A percentile compares a stretch with the other conserved stretches of the same genome.
phyloP scores from a whole-genome alignment of 2,113 vertebrate species.

The Alethe castanea region DNA sequence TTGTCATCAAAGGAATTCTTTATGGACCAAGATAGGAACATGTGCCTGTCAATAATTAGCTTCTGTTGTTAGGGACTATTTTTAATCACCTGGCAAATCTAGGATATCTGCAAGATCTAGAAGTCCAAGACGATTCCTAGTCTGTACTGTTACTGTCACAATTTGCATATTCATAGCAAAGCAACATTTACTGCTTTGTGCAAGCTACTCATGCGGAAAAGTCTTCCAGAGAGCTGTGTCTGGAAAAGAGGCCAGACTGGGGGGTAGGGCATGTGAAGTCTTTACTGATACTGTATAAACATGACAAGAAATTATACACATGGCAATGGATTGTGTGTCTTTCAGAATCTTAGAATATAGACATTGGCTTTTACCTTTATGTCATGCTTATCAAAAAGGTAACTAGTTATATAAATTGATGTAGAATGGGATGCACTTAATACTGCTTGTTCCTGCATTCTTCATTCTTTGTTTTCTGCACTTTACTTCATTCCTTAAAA shows the following conservation, averaged over 20 bases:
- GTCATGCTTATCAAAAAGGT: neutral
- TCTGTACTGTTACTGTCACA: neutral
- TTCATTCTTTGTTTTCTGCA: neutral
- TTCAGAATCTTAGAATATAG: neutral
- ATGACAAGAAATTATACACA: neutral
- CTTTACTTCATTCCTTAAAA: neutral
- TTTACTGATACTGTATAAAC: neutral
- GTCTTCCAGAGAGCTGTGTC: neutral
- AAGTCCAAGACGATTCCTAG: neutral
- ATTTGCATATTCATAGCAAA: neutral
- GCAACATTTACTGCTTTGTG: neutral
- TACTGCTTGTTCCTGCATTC: neutral
- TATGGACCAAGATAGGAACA: neutral
- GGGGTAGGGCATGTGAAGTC: fast-evolving
- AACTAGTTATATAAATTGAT: neutral
- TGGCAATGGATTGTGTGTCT: neutral
- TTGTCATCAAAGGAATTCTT: neutral
- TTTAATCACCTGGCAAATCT: neutral
- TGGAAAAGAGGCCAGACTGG: neutral
- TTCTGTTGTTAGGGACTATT: neutral
- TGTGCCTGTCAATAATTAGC: neutral
- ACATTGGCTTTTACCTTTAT: neutral
- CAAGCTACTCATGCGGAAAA: neutral
- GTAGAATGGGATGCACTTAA: neutral
- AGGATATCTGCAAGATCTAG: neutral